Conservation (phyloP, 2,797 vertebrate genomes). For the Neomorphus geoffroyi region DNA sequence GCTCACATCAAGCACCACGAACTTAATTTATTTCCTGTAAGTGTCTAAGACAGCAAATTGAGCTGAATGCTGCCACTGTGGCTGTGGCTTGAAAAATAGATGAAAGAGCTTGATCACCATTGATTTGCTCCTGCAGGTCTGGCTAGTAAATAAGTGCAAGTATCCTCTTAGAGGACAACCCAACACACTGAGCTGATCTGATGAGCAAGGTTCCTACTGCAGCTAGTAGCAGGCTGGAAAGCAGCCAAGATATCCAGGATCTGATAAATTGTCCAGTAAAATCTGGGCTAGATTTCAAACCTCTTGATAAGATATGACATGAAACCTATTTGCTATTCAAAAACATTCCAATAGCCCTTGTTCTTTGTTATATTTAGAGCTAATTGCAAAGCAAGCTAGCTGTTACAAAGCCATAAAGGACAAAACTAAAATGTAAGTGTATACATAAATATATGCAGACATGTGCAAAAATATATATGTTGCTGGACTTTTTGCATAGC, state of each 20-base stretch:
- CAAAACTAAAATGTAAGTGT: neutral
- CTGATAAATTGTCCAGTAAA: conserved; percentile 25
- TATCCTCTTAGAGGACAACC: neutral
- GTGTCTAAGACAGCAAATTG: neutral
- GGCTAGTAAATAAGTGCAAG: neutral
- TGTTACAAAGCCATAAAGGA: neutral
- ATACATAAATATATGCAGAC: neutral
- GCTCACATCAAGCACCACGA: neutral
- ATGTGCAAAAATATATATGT: neutral
- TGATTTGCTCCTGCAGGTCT: neutral
- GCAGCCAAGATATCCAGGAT: neutral
- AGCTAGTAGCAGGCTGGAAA: conserved; percentile 4
- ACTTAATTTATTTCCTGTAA: neutral
- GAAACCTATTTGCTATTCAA: conserved; percentile 9
- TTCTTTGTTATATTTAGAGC: conserved; percentile 15
- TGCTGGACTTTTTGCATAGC: neutral
- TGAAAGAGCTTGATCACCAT: neutral
- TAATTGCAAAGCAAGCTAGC: neutral
- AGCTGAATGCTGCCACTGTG: neutral
- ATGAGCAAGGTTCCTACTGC: neutral
- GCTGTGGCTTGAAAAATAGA: neutral
- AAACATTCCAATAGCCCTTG: neutral
- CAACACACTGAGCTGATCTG: neutral
- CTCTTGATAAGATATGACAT: neutral
- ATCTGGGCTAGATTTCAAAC: conserved; percentile 42